Evolutionary conservation across 92 coral and sea anemone genomes (phyloP).

Genomic region (Zoanthus sansibaricus): DNA sequence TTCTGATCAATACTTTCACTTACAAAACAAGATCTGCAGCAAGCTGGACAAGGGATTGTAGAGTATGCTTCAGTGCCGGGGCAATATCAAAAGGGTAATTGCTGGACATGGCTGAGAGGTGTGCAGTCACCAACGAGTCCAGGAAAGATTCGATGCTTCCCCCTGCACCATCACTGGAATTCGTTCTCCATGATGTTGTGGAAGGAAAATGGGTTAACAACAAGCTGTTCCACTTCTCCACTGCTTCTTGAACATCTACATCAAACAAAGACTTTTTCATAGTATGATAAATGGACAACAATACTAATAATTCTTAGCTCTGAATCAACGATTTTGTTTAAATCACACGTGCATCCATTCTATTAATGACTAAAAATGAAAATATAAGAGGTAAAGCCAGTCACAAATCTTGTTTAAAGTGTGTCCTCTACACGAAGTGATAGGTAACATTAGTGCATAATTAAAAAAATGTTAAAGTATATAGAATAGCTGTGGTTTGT

Average conservation of each 20-base stretch:
- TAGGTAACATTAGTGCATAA: too few relatives aligned
- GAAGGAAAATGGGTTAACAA: slow-evolving; percentile 77
- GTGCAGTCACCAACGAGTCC: slow-evolving; percentile 83
- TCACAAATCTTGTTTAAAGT: too few relatives aligned
- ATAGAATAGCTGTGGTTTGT: too few relatives aligned
- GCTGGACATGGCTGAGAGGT: slow-evolving; percentile 88
- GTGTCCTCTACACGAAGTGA: too few relatives aligned
- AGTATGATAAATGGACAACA: too few relatives aligned
- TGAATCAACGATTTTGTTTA: too few relatives aligned
- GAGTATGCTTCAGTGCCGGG: slow-evolving; percentile 87
- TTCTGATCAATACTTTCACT: slow-evolving; percentile 27
- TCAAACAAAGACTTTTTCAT: background rate
- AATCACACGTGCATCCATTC: too few relatives aligned
- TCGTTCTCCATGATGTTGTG: slow-evolving; percentile 68
- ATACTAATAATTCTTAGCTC: too few relatives aligned
- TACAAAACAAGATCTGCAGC: slow-evolving; percentile 82
- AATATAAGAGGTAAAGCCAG: too few relatives aligned
- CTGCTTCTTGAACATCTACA: slow-evolving; percentile 64
- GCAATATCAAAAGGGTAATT: slow-evolving; percentile 80
- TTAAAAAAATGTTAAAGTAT: too few relatives aligned
- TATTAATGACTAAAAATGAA: too few relatives aligned
- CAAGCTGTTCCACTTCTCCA: slow-evolving; percentile 89
- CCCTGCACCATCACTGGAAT: slow-evolving; percentile 55
- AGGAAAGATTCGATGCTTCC: slow-evolving; percentile 75
- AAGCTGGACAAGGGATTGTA: slow-evolving; percentile 87